Conservation (phyloP, 2,888 invertebrate species). For the Nomada goodeniana region DNA sequence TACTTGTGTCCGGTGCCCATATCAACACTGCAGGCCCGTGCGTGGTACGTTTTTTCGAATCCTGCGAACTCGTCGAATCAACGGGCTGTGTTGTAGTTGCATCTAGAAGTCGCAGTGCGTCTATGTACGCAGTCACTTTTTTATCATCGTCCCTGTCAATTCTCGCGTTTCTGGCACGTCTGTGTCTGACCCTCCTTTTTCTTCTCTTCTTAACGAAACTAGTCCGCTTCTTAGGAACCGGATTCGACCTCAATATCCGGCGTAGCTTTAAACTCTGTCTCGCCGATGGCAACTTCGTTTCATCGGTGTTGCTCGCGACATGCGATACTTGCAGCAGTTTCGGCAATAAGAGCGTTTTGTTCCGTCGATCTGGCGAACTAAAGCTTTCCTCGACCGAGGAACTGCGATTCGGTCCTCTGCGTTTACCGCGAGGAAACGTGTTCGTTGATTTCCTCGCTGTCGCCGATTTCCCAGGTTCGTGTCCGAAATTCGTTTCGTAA, state of each 20-base stretch:
- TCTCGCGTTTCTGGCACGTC: background rate
- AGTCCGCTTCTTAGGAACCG: background rate
- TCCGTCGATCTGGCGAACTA: background rate
- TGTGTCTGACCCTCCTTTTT: conserved; percentile 19
- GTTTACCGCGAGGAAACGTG: conserved; percentile 24
- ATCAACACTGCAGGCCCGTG: too few relatives aligned
- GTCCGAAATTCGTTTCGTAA: conserved; percentile 31
- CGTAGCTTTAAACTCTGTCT: background rate
- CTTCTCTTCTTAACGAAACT: conserved; percentile 26
- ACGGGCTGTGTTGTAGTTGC: conserved; percentile 12
- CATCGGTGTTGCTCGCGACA: background rate
- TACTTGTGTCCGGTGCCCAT: background rate
- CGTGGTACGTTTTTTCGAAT: conserved; percentile 4
- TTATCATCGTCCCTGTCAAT: accelerated
- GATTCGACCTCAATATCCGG: conserved; percentile 3
- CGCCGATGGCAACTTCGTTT: background rate
- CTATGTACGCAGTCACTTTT: conserved; percentile 14
- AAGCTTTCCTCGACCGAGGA: background rate
- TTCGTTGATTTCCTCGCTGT: conserved; percentile 9
- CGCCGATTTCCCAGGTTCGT: conserved; percentile 7
- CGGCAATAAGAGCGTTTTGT: conserved; percentile 28
- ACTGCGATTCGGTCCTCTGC: background rate
- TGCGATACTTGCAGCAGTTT: conserved; percentile 16
- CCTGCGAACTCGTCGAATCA: conserved; percentile 28
- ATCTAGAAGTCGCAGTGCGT: background rate